Conservation (phyloP, 2,888 invertebrate species). For the Agonum fuliginosum region DNA sequence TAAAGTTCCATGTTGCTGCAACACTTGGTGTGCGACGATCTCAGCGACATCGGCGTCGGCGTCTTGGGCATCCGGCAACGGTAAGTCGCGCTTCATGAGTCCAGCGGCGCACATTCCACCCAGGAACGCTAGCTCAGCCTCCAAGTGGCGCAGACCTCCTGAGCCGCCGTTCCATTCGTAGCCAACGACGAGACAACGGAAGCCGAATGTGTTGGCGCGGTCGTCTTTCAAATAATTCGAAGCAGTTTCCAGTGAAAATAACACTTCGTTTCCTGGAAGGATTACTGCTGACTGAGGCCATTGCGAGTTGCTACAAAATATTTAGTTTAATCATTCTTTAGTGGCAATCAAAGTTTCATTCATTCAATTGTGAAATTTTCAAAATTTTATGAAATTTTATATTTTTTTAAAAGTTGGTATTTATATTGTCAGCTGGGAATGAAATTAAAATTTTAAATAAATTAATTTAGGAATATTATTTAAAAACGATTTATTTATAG, state of each 20-base stretch:
- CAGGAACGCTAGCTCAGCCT: constrained; percentile 92
- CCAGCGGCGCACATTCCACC: constrained; percentile 94
- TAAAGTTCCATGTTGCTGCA: constrained; percentile 79
- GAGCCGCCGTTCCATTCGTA: constrained; percentile 83
- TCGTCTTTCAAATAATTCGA: constrained; percentile 96
- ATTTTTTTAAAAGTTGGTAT: too few relatives aligned
- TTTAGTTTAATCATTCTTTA: neutral
- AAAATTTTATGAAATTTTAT: too few relatives aligned
- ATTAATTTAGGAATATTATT: too few relatives aligned
- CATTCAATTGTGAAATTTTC: too few relatives aligned
- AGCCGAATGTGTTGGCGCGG: constrained; percentile 85
- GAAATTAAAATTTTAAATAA: too few relatives aligned
- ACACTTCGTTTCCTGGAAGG: constrained; percentile 94
- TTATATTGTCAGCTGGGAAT: too few relatives aligned
- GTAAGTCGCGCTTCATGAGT: constrained; percentile 88
- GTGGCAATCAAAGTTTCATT: too few relatives aligned
- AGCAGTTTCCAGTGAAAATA: constrained; percentile 96
- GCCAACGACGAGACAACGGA: constrained; percentile 87
- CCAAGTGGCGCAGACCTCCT: constrained; percentile 82
- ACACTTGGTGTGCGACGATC: constrained; percentile 79
- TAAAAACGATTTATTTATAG: too few relatives aligned
- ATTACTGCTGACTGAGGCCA: constrained; percentile 93
- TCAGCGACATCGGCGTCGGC: constrained; percentile 84
- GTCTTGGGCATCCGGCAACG: constrained; percentile 80
- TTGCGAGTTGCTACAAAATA: constrained; percentile 74